Evolutionary conservation across 2,797 vertebrate species (phyloP).

Genomic region (Melanotaenia nigrans): DNA sequence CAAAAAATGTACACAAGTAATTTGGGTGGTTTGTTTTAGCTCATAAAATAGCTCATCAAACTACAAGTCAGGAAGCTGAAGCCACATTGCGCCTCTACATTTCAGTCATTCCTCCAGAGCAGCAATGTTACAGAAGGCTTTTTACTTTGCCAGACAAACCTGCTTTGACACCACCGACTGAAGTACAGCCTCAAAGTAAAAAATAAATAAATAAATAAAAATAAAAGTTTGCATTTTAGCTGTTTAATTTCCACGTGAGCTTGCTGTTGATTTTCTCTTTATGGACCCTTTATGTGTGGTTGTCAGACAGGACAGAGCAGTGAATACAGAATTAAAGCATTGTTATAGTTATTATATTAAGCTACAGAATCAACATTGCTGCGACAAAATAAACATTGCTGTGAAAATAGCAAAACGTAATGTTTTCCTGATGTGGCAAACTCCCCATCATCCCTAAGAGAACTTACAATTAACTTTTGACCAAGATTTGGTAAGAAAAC

Average conservation of each 20-base stretch:
- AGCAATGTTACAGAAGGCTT: slow-evolving; percentile 19
- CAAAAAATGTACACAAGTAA: slow-evolving; percentile 9
- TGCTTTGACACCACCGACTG: slow-evolving; percentile 24
- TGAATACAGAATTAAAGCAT: slow-evolving; percentile 3
- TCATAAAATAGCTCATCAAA: slow-evolving; percentile 12
- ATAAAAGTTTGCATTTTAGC: slow-evolving; percentile 2
- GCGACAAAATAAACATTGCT: slow-evolving; percentile 1
- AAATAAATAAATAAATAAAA: slow-evolving; percentile 23
- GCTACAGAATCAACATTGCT: slow-evolving; percentile 2
- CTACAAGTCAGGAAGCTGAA: not conserved
- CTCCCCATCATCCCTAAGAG: not conserved
- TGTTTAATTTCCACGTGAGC: slow-evolving; percentile 1
- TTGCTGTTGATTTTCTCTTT: slow-evolving; percentile 1
- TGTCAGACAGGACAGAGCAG: slow-evolving; percentile 7
- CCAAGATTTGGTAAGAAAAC: slow-evolving; percentile 51
- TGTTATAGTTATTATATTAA: not conserved
- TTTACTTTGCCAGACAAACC: slow-evolving; percentile 21
- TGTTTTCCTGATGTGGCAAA: slow-evolving; percentile 6
- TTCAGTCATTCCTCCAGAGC: not conserved
- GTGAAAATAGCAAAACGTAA: not conserved
- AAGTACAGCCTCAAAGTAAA: not conserved
- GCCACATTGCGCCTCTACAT: slow-evolving; percentile 3
- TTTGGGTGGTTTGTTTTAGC: slow-evolving; percentile 37
- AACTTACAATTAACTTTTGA: slow-evolving; percentile 28
- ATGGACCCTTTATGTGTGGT: not conserved